These are phyloP conservation scores for Tautogolabrus adspersus DNA, from an alignment of 2,113 vertebrate genomes.

Conservation along the genomic window DNA sequence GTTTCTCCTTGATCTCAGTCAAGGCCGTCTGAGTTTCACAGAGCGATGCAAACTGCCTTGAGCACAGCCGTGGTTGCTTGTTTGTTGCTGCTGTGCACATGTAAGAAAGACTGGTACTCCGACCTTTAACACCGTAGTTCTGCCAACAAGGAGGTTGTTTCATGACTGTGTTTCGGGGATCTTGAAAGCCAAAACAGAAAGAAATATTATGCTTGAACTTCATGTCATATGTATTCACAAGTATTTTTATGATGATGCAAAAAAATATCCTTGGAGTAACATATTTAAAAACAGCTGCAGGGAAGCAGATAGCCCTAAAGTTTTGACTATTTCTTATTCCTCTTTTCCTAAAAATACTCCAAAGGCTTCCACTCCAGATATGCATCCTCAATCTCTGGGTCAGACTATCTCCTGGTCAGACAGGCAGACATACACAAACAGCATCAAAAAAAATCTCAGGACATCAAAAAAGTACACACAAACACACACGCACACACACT, in stretches of 20 bases:
- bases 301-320: background rate
- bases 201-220: slow-evolving; percentile 25
- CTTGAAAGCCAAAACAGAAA: slow-evolving; percentile 63
- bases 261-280: slow-evolving; percentile 20
- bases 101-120: slow-evolving; percentile 45
- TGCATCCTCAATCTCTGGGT: background rate
- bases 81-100: slow-evolving; percentile 35
- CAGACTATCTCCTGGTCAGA: slow-evolving; percentile 21
- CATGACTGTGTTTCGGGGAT: slow-evolving; percentile 29
- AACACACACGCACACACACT: background rate
- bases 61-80: slow-evolving; percentile 43
- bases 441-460: slow-evolving; percentile 1
- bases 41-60: slow-evolving; percentile 53
- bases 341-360: slow-evolving; percentile 30
- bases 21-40: slow-evolving; percentile 48
- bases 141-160: slow-evolving; percentile 52
- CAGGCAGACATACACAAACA: slow-evolving; percentile 14
- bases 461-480: slow-evolving; percentile 14
- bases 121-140: slow-evolving; percentile 53
- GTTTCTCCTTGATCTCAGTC: slow-evolving; percentile 57
- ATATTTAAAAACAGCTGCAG: slow-evolving; percentile 27
- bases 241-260: slow-evolving; percentile 30
- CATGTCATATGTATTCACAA: slow-evolving; percentile 24
- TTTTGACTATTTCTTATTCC: slow-evolving; percentile 7
- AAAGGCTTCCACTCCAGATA: slow-evolving; percentile 18